These are phyloP conservation scores for Tigriopus japonicus DNA, from an alignment of 1,140 invertebrate species.

Conservation along the genomic window DNA sequence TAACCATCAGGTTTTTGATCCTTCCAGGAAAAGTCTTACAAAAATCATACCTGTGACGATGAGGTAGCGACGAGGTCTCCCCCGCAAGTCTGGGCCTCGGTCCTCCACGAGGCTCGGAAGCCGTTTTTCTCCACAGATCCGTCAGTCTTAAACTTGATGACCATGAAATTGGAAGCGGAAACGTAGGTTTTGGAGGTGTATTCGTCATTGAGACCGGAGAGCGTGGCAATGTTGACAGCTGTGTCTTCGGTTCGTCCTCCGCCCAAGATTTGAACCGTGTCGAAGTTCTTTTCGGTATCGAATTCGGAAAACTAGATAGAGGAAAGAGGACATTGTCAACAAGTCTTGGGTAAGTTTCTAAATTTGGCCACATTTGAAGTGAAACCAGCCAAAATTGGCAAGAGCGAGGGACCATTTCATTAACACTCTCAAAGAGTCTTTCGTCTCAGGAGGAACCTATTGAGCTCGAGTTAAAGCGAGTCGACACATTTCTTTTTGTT, in stretches of 20 bases:
- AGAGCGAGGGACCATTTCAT: background rate
- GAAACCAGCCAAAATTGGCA: background rate
- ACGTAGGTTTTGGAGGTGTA: conserved; percentile 56
- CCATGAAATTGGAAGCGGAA: conserved; percentile 93
- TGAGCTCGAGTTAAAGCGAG: too few species aligned
- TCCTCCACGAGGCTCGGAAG: conserved; percentile 54
- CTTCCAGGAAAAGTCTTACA: background rate
- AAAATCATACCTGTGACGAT: conserved; percentile 53
- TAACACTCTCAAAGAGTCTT: too few species aligned
- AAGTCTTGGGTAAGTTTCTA: background rate
- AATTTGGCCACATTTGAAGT: conserved; percentile 2
- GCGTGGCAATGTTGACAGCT: conserved; percentile 65
- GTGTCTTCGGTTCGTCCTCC: conserved; percentile 87
- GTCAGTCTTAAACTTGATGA: conserved; percentile 87
- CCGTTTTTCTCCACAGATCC: conserved; percentile 24
- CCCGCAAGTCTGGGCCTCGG: conserved; percentile 71
- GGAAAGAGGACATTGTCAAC: conserved; percentile 15
- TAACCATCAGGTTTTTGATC: conserved; percentile 16
- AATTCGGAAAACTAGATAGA: conserved; percentile 82
- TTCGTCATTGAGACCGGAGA: conserved; percentile 61
- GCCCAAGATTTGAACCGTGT: conserved; percentile 83
- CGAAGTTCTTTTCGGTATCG: conserved; percentile 86
- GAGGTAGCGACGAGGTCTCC: conserved; percentile 58
- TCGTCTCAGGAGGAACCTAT: too few species aligned
- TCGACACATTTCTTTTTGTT: too few species aligned